A percentile compares a stretch with the other conserved stretches of the same genome.
Evolutionary conservation across 2,797 vertebrate species (phyloP).

Genomic region (Onychomys leucogaster): DNA sequence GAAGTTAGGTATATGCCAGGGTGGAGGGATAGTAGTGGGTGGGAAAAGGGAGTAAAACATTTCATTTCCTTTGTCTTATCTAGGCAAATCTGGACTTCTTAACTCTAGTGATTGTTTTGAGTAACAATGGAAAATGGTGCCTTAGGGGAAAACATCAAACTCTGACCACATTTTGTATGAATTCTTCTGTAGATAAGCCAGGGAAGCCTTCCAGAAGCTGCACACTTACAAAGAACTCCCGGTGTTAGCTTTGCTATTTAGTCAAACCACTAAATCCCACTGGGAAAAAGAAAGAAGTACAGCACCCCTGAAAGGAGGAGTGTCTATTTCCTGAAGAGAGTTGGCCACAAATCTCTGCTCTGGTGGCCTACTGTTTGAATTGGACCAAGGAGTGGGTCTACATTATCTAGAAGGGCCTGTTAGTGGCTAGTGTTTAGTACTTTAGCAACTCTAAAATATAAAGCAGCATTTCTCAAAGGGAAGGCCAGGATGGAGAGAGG

Average conservation of each 20-base stretch:
- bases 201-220: constrained; percentile 46
- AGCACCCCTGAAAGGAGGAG: neutral
- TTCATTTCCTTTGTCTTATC: constrained; percentile 62
- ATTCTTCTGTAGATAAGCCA: constrained; percentile 57
- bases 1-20: neutral
- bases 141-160: constrained; percentile 34
- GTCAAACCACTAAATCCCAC: constrained; percentile 30
- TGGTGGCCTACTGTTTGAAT: constrained; percentile 20
- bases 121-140: constrained; percentile 57
- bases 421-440: neutral
- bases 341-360: constrained; percentile 11
- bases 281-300: constrained; percentile 23
- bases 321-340: constrained; percentile 18
- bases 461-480: constrained; percentile 14
- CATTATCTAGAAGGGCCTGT: constrained; percentile 19
- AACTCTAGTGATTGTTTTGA: constrained; percentile 29
- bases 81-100: constrained; percentile 58
- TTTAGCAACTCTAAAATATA: constrained; percentile 36
- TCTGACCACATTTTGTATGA: constrained; percentile 59
- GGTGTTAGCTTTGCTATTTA: constrained; percentile 55
- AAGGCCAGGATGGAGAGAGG: neutral
- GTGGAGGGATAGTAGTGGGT: neutral
- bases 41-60: constrained; percentile 17
- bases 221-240: constrained; percentile 13
- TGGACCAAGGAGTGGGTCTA: constrained; percentile 36